Conservation (phyloP, 2,888 invertebrate genomes). For the Notodonta dromedarius region DNA sequence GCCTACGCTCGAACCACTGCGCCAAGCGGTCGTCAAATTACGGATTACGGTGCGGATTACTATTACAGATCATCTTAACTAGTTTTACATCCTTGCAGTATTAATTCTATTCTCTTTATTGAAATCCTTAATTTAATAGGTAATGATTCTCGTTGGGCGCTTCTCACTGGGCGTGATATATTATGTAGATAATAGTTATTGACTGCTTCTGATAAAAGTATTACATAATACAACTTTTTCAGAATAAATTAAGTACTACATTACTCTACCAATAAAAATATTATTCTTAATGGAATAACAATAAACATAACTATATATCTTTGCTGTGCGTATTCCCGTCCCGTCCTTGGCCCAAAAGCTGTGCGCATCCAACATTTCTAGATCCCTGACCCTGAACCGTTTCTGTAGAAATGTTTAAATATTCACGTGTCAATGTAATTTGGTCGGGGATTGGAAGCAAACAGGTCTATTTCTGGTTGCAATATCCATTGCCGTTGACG, state of each 20-base stretch:
- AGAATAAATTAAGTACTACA: neutral
- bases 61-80: too few relatives aligned
- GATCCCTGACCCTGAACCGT: constrained; percentile 24
- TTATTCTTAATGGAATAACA: constrained; percentile 19
- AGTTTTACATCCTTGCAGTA: too few relatives aligned
- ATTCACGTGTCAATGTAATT: constrained; percentile 32
- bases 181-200: too few relatives aligned
- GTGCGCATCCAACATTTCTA: constrained; percentile 26
- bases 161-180: too few relatives aligned
- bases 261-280: neutral
- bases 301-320: constrained; percentile 34
- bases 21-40: too few relatives aligned
- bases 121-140: too few relatives aligned
- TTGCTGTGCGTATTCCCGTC: constrained; percentile 19
- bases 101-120: too few relatives aligned
- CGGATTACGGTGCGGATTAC: too few relatives aligned
- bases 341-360: constrained; percentile 47
- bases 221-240: neutral
- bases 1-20: too few relatives aligned
- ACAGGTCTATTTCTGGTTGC: constrained; percentile 42
- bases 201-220: too few relatives aligned
- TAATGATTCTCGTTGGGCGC: too few relatives aligned
- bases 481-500: constrained; percentile 39
- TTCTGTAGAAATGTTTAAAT: constrained; percentile 17
- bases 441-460: constrained; percentile 29